A percentile compares a stretch with the other conserved stretches of the same genome.
These are phyloP conservation scores for Gandaritis pyraliata DNA, from an alignment of 2,888 invertebrate genomes.

Conservation along the genomic window DNA sequence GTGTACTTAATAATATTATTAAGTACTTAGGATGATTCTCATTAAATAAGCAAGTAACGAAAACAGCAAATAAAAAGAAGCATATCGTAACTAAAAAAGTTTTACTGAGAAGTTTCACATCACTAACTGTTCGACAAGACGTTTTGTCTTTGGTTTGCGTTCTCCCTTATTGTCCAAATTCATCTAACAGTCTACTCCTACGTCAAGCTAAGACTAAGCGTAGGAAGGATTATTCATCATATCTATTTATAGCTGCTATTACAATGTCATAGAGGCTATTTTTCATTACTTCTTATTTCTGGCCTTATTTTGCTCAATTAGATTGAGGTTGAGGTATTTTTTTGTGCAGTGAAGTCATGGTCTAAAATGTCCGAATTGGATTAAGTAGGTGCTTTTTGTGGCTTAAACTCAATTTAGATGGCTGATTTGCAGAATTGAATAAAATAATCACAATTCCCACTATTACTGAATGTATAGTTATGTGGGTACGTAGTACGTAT, in stretches of 20 bases:
- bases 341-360: conserved; percentile 38
- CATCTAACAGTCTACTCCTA: conserved; percentile 45
- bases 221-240: conserved; percentile 47
- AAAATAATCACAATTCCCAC: not conserved
- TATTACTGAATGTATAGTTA: too few relatives aligned
- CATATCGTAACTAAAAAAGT: too few relatives aligned
- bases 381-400: conserved; percentile 35
- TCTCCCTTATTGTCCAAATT: conserved; percentile 70
- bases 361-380: conserved; percentile 34
- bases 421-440: conserved; percentile 12
- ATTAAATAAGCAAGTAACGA: too few relatives aligned
- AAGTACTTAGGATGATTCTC: too few relatives aligned
- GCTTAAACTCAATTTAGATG: conserved; percentile 19
- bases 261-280: conserved; percentile 28
- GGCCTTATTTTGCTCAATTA: conserved; percentile 31
- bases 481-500: too few relatives aligned
- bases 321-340: conserved; percentile 33
- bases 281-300: conserved; percentile 29
- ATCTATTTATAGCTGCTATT: conserved; percentile 33
- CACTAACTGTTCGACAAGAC: too few relatives aligned
- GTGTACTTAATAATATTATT: too few relatives aligned
- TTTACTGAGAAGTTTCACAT: too few relatives aligned
- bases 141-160: too few relatives aligned
- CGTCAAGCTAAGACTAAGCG: conserved; percentile 42
- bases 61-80: too few relatives aligned